A percentile compares a stretch with the other conserved stretches of the same genome.
Evolutionary conservation across 2,113 vertebrate species (phyloP).

Genomic region (Diglossa brunneiventris): DNA sequence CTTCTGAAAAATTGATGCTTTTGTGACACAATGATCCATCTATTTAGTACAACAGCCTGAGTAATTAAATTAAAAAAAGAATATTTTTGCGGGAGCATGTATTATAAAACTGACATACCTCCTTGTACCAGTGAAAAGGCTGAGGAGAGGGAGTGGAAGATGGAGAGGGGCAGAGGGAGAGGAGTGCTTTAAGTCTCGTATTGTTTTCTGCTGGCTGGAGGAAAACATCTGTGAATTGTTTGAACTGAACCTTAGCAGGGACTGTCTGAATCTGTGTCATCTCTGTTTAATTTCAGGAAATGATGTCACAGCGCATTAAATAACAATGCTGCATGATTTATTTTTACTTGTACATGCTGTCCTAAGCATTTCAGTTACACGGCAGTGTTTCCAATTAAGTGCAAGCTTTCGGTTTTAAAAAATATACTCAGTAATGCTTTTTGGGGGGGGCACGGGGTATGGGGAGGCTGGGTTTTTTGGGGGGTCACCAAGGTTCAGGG

Average conservation of each 20-base stretch:
- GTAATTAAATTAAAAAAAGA: slow-evolving; percentile 69
- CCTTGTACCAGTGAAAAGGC: neutral
- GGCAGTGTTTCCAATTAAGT: slow-evolving; percentile 77
- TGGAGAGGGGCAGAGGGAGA: neutral
- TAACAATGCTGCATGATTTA: slow-evolving; percentile 74
- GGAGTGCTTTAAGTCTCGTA: slow-evolving; percentile 49
- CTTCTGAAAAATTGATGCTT: slow-evolving; percentile 68
- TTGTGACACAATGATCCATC: slow-evolving; percentile 64
- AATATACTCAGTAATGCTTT: slow-evolving; percentile 42
- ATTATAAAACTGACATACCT: slow-evolving; percentile 48
- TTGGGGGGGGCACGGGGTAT: neutral
- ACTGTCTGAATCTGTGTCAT: slow-evolving; percentile 77
- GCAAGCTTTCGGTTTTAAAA: slow-evolving; percentile 62
- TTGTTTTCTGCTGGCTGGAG: slow-evolving; percentile 77
- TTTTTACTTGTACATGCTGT: slow-evolving; percentile 75
- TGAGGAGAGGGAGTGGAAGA: neutral
- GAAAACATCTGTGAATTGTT: slow-evolving; percentile 90
- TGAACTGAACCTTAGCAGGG: slow-evolving; percentile 75
- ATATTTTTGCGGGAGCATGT: slow-evolving; percentile 51
- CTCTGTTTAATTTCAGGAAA: slow-evolving; percentile 82
- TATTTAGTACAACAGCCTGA: slow-evolving; percentile 62
- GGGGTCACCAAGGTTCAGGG: slow-evolving; percentile 83
- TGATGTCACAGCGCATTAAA: slow-evolving; percentile 80
- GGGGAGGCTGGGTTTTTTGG: slow-evolving; percentile 60
- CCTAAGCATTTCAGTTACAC: slow-evolving; percentile 70